Percentiles rank a stretch among this genome's conserved stretches.
phyloP scores from a whole-genome alignment of 2,888 invertebrate genomes.

The Pristionchus arcanus region DNA sequence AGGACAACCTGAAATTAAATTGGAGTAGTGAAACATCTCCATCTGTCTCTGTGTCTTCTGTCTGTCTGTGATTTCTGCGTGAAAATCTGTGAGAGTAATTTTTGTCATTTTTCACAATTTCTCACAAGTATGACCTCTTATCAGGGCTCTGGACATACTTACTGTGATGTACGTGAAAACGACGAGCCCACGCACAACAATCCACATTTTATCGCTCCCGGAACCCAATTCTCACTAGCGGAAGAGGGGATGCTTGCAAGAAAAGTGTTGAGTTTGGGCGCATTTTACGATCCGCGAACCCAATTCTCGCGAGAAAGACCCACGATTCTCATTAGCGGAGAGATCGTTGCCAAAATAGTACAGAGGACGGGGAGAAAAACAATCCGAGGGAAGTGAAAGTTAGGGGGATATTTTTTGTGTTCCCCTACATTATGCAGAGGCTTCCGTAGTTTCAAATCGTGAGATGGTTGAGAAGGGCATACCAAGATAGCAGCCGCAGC shows the following conservation, averaged over 20 bases:
- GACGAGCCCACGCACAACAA: no score
- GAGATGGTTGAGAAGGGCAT: background rate
- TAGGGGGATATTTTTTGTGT: background rate
- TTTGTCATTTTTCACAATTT: no score
- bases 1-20: conserved; percentile 86
- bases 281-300: no score
- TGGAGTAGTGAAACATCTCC: conserved; percentile 79
- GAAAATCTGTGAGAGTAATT: no score
- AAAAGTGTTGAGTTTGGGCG: background rate
- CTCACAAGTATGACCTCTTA: no score
- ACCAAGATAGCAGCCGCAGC: conserved; percentile 47
- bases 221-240: background rate
- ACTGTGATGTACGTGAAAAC: no score
- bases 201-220: background rate
- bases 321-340: conserved; percentile 12
- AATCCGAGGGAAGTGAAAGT: background rate
- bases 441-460: background rate
- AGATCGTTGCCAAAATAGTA: background rate
- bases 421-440: background rate
- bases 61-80: no score
- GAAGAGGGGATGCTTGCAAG: background rate
- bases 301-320: background rate
- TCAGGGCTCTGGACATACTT: no score
- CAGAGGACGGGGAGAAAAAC: background rate
- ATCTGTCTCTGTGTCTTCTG: background rate